Base-by-base conservation (phyloP, 2,888 invertebrate genomes). In the Chloroclystis v-ata region DNA sequence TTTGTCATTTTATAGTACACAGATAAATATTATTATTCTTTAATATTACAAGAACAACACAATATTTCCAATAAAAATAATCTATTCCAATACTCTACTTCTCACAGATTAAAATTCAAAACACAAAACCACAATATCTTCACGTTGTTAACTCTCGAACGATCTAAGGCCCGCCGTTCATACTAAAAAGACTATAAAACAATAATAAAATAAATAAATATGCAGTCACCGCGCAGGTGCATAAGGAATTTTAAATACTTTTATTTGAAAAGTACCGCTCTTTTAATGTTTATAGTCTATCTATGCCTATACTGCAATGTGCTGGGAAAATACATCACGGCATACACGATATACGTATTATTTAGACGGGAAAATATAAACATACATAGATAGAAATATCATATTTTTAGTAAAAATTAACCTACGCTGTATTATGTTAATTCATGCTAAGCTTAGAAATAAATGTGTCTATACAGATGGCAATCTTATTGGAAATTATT, bases 121-220 rank as follows among this genome's bases (percentile, higher is more conserved):
- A 4, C 37, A 28, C 16, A 25, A 28, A 16, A 42, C 24, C 24
- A 7, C 37, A 41, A 44, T 57, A 52, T 52, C 52, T 53, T 53
- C 35, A 38, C 13, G n/a, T 33, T 33, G 13, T 39, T 40, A 37
- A 29, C 40, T 37, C 41, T 57, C 49, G 16, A 49, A 41, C 25
- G 43, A 54, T 47, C 48, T 49, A 48, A 44, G 48, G 48, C 52
- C 52, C 42, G 24, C 33, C 46, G 38, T 44, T 42, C 54, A 58
- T 58, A 46, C 46, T 50, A 57, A 54, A 42, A 33, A 35, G 37
- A 28, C 9, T 35, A 3, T 20, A 14, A n/a, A 24, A 14, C n/a
- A 10, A 28, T 28, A 39, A 46, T 33, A n/a, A 24, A 10, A 40
- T 45, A 28, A 13, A 28, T 5, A 26, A 32, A 40, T 35, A 35